Conservation (phyloP, 2,113 vertebrate species). For the Stigmatopora nigra region DNA sequence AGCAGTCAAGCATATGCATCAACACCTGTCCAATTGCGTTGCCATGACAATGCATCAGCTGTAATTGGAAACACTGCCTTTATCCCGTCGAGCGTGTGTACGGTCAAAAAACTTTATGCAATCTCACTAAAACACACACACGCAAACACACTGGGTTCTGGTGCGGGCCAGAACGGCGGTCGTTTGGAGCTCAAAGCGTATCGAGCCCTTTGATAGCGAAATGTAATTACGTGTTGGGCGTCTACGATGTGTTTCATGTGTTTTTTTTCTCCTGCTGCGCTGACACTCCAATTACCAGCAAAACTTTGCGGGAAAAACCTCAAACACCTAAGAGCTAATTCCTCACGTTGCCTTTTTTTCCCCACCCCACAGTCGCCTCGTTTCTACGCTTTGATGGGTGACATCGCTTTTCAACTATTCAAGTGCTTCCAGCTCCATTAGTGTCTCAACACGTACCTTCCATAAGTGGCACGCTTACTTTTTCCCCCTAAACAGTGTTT, state of each 20-base stretch:
- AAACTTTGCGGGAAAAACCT: slow-evolving; percentile 51
- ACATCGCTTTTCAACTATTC: slow-evolving; percentile 14
- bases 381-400: slow-evolving; percentile 12
- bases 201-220: slow-evolving; percentile 53
- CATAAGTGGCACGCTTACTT: slow-evolving; percentile 8
- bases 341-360: slow-evolving; percentile 1
- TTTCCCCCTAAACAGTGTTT: not conserved
- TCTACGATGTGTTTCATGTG: slow-evolving; percentile 41
- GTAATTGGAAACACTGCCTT: slow-evolving; percentile 53
- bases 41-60: slow-evolving; percentile 55
- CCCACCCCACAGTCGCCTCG: not conserved
- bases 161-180: slow-evolving; percentile 31
- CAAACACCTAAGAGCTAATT: slow-evolving; percentile 58
- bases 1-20: slow-evolving; percentile 24
- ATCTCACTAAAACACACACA: slow-evolving; percentile 25
- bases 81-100: slow-evolving; percentile 44
- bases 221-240: slow-evolving; percentile 61
- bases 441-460: slow-evolving; percentile 6
- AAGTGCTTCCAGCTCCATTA: slow-evolving; percentile 13
- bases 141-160: slow-evolving; percentile 17
- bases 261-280: slow-evolving; percentile 49
- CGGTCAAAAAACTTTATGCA: slow-evolving; percentile 50
- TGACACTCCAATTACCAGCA: slow-evolving; percentile 62
- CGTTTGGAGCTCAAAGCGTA: slow-evolving; percentile 38
- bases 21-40: slow-evolving; percentile 47